Evolutionary conservation across 2,888 invertebrate species (phyloP).

Genomic region (Ochropleura plecta): DNA sequence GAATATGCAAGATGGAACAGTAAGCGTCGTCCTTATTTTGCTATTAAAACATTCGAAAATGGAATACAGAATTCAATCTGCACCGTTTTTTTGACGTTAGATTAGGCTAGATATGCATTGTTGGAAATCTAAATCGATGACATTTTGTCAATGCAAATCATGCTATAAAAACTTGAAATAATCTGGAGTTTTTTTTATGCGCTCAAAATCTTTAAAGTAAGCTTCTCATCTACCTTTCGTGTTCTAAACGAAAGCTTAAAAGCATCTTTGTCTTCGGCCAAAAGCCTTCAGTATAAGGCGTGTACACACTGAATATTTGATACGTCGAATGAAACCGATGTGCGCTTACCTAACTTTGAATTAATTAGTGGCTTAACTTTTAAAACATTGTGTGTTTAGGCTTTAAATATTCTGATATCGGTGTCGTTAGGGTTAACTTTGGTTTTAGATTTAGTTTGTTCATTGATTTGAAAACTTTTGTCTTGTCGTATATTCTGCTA

Average conservation of each 20-base stretch:
- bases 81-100: background rate
- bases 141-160: background rate
- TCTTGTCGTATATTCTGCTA: background rate
- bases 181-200: background rate
- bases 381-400: slow-evolving; percentile 58
- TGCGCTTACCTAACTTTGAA: slow-evolving; percentile 75
- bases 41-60: background rate
- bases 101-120: background rate
- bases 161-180: background rate
- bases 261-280: slow-evolving; percentile 89
- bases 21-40: background rate
- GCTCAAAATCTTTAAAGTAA: background rate
- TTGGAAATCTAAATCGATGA: background rate
- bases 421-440: slow-evolving; percentile 60
- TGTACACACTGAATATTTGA: slow-evolving; percentile 87
- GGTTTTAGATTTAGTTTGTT: slow-evolving; percentile 43
- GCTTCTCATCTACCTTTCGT: slow-evolving; percentile 69
- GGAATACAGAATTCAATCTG: background rate
- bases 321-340: slow-evolving; percentile 76
- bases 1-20: slow-evolving; percentile 13
- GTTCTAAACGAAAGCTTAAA: slow-evolving; percentile 83
- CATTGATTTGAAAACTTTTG: slow-evolving; percentile 36
- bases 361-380: slow-evolving; percentile 75
- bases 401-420: slow-evolving; percentile 55
- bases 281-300: slow-evolving; percentile 85